Conservation (phyloP, 2,888 invertebrate genomes). For the Podotricha telesiphe region DNA sequence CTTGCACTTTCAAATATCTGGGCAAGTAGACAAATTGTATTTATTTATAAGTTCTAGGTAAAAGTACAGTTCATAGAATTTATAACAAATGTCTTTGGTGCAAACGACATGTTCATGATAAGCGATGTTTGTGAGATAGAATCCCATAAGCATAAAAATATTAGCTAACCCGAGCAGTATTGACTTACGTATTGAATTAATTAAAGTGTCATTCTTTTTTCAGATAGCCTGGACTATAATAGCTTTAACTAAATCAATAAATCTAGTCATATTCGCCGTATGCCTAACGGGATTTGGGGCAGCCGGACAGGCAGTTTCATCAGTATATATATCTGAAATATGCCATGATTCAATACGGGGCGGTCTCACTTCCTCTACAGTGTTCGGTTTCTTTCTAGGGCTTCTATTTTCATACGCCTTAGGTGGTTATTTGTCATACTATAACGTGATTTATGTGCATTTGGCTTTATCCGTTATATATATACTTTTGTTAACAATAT, state of each 20-base stretch:
- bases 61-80: no score
- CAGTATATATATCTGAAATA: conserved; percentile 71
- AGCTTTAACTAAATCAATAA: conserved; percentile 57
- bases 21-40: no score
- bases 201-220: conserved; percentile 36
- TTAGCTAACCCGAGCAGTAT: no score
- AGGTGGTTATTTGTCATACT: conserved; percentile 65
- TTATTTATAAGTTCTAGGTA: no score
- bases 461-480: conserved; percentile 60
- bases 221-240: conserved; percentile 71
- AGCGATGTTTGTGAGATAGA: no score
- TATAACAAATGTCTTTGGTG: no score
- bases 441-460: conserved; percentile 59
- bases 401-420: conserved; percentile 63
- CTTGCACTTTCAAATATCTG: no score
- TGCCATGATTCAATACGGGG: conserved; percentile 71
- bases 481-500: conserved; percentile 54
- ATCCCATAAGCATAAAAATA: no score
- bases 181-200: no score
- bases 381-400: conserved; percentile 64
- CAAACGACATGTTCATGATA: no score
- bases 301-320: conserved; percentile 68
- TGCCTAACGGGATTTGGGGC: conserved; percentile 64
- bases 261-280: conserved; percentile 58
- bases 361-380: conserved; percentile 61